Evolutionary conservation across 2,113 vertebrate genomes (phyloP), one percentile per base, ranked within the genome.

Genomic region (Oophaga pumilio): DNA sequence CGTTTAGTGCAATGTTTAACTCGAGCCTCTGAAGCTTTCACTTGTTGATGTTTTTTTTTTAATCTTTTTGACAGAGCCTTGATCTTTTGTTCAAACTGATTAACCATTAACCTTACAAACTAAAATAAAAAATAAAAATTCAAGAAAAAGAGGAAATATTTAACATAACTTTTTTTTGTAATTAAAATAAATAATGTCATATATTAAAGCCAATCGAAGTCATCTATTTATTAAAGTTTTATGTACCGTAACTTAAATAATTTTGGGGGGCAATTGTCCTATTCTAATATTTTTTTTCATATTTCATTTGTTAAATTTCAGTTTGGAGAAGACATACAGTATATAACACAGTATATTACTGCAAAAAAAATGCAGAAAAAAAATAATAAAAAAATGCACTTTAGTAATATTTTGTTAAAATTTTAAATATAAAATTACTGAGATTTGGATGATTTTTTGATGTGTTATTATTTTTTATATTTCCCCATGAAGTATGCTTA

Each of bases 1-100:
- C 85, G 66, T 33, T 53, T 52, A 86, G 60, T 77, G 59, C 73
- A 14, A 43, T 78, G 28, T 79, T 78, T 86, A 78, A 60, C 33
- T 53, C 49, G 10, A 14, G 74, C 62, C 60, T 86, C 68, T 86
- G 59, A 85, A 76, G 76, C 60, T 14, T 57, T 69, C 17, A 59
- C 49, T 22, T 73, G 66, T 53, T 64, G 64, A 73, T 57, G 8
- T 24, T 69, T 68, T 74, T 76, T 50, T 62, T 50, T 62, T 49
- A 74, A 74, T 74, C 71, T 59, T 85, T 77, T 62, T 62, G 26
- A 85, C 71, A 77, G 22, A 43, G 10, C 15, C 6, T 28, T 4
- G 43, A 52, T 68, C 59, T 18, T 78, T 78, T 78, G n/a, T 53
- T 53, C 60, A 28, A 49, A 10, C n/a, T n/a, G 43, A 14, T 77